phyloP scores from a whole-genome alignment of 2,113 vertebrate genomes.

The Cyphomyrus plagiostoma region DNA sequence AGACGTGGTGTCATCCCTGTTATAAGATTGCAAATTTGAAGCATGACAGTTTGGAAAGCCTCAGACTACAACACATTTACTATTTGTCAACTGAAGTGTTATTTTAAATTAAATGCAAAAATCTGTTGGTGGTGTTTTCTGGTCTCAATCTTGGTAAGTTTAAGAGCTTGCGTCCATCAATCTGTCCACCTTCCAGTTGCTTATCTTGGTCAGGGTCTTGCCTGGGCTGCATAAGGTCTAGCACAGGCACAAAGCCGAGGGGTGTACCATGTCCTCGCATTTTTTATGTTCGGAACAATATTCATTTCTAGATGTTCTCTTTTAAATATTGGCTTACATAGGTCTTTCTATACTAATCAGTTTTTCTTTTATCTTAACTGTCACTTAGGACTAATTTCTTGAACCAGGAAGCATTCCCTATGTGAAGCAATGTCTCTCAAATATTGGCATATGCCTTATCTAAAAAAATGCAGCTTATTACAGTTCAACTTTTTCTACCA shows the following conservation, averaged over 20 bases:
- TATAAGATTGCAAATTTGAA: not conserved
- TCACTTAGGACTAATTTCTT: not conserved
- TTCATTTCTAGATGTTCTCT: not conserved
- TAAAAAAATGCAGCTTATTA: conserved; percentile 28
- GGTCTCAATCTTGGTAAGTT: not conserved
- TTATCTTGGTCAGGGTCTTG: not conserved
- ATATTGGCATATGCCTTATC: conserved; percentile 62
- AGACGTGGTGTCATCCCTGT: not conserved
- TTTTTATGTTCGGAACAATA: not conserved
- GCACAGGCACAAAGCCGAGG: not conserved
- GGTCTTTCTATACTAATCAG: not conserved
- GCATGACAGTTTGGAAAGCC: not conserved
- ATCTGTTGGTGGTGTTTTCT: not conserved
- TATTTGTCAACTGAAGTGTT: not conserved
- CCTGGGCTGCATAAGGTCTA: not conserved
- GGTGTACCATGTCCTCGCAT: not conserved
- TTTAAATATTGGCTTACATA: not conserved
- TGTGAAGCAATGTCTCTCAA: conserved; percentile 63
- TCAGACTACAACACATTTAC: not conserved
- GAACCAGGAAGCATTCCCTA: conserved; percentile 48
- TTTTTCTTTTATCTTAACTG: not conserved
- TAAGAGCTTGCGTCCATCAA: not conserved
- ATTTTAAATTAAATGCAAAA: no score
- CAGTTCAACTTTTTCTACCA: conserved; percentile 25
- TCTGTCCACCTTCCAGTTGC: not conserved